These are phyloP conservation scores for Pangasianodon gigas DNA, from an alignment of 2,113 vertebrate genomes.

Conservation along the genomic window DNA sequence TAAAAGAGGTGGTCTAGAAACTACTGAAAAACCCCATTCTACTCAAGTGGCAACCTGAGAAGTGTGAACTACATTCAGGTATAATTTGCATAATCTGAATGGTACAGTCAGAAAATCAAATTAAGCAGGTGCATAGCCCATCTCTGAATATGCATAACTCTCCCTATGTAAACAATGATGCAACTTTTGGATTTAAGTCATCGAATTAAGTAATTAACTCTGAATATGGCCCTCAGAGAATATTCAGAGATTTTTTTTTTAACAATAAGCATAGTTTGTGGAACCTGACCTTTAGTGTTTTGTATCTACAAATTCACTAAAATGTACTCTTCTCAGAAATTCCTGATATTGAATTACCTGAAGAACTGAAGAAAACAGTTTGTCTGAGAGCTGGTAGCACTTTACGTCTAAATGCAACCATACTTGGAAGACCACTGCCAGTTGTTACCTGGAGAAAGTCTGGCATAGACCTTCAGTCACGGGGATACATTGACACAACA, in stretches of 20 bases:
- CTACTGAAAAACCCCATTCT: not conserved
- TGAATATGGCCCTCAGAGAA: not conserved
- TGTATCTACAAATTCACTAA: not conserved
- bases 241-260: not conserved
- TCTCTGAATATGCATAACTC: not conserved
- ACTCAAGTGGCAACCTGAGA: not conserved
- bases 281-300: not conserved
- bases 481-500: constrained; percentile 91
- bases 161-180: not conserved
- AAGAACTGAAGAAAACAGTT: constrained; percentile 93
- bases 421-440: constrained; percentile 86
- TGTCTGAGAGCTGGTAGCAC: constrained; percentile 89
- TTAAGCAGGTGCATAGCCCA: not conserved
- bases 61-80: not conserved
- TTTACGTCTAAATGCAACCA: constrained; percentile 85
- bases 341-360: constrained; percentile 91
- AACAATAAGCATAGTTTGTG: not conserved
- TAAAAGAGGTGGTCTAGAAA: not conserved
- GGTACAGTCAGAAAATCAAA: not conserved
- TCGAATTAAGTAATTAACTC: not conserved
- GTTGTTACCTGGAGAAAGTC: constrained; percentile 89
- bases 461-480: constrained; percentile 86
- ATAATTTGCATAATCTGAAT: not conserved
- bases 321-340: constrained; percentile 77
- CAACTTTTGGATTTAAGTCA: not conserved